A percentile compares a stretch with the other conserved stretches of the same genome.
phyloP scores from a whole-genome alignment of 2,888 invertebrate genomes.

The Spilosoma lubricipeda region DNA sequence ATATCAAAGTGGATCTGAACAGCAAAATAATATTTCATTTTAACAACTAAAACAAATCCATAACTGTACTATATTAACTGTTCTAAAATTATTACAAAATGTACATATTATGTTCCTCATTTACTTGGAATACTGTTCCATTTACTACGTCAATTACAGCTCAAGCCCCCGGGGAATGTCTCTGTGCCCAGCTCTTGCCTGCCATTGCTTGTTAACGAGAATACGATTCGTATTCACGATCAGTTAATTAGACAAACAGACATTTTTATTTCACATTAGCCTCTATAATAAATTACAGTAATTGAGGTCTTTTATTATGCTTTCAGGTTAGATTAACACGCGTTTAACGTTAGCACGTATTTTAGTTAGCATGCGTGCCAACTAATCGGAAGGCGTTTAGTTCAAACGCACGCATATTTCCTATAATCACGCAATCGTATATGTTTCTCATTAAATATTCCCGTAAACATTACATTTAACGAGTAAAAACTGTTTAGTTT shows the following conservation, averaged over 20 bases:
- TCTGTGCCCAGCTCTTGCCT: conserved; percentile 6
- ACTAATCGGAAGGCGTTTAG: conserved; percentile 35
- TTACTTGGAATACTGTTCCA: not conserved
- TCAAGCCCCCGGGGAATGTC: conserved; percentile 8
- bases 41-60: not conserved
- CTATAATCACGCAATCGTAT: conserved; percentile 33
- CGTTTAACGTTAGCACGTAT: conserved; percentile 7
- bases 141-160: conserved; percentile 10
- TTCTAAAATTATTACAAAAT: not conserved
- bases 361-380: conserved; percentile 23
- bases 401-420: conserved; percentile 30
- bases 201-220: conserved; percentile 17
- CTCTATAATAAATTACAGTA: conserved; percentile 24
- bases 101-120: not conserved
- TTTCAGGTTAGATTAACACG: not conserved
- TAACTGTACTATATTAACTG: not conserved
- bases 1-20: too few species aligned
- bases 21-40: not conserved
- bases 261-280: conserved; percentile 29
- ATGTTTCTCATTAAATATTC: conserved; percentile 11
- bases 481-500: not conserved
- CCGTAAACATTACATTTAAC: conserved; percentile 3
- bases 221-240: conserved; percentile 15
- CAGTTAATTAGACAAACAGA: conserved; percentile 31
- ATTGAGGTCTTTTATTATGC: conserved; percentile 26